phyloP scores from a whole-genome alignment of 2,113 vertebrate species.

The Glaucidium brasilianum region DNA sequence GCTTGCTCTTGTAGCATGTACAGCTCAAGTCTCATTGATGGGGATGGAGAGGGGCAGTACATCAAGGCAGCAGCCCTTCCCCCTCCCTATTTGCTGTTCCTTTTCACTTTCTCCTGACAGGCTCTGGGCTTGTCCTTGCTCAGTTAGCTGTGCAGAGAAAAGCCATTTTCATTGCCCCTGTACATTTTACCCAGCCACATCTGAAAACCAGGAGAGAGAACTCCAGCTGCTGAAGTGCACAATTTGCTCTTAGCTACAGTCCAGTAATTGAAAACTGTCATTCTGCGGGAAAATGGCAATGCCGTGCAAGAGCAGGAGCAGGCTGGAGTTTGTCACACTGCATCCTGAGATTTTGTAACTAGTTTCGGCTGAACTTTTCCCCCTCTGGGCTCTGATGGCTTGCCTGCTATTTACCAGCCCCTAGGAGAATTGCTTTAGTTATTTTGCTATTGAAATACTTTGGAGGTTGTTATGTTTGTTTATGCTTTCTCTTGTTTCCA shows the following conservation, averaged over 20 bases:
- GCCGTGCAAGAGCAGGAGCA: not conserved
- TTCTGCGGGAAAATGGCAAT: slow-evolving; percentile 55
- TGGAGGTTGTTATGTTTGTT: slow-evolving; percentile 23
- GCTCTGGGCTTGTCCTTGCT: slow-evolving; percentile 3
- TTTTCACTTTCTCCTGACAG: not conserved
- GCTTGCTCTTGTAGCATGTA: not conserved
- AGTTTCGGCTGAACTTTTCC: slow-evolving; percentile 57
- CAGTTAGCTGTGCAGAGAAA: slow-evolving; percentile 21
- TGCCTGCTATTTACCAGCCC: slow-evolving; percentile 55
- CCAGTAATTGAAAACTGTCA: slow-evolving; percentile 72
- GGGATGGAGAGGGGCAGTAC: not conserved
- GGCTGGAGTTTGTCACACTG: slow-evolving; percentile 57
- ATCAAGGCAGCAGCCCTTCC: not conserved
- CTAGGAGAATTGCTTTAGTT: slow-evolving; percentile 28
- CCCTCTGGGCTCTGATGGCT: slow-evolving; percentile 50
- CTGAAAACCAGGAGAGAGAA: slow-evolving; percentile 45
- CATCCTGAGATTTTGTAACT: slow-evolving; percentile 48
- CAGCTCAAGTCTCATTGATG: not conserved
- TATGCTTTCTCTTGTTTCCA: not conserved
- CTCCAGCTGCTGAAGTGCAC: slow-evolving; percentile 54
- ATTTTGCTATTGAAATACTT: slow-evolving; percentile 64
- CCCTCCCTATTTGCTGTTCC: not conserved
- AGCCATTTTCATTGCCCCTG: not conserved
- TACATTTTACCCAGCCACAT: slow-evolving; percentile 39
- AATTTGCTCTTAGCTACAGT: slow-evolving; percentile 56